Percentiles rank a stretch among this genome's conserved stretches.
Conservation (phyloP, 2,113 vertebrate species). For the Leucosticte australis region DNA sequence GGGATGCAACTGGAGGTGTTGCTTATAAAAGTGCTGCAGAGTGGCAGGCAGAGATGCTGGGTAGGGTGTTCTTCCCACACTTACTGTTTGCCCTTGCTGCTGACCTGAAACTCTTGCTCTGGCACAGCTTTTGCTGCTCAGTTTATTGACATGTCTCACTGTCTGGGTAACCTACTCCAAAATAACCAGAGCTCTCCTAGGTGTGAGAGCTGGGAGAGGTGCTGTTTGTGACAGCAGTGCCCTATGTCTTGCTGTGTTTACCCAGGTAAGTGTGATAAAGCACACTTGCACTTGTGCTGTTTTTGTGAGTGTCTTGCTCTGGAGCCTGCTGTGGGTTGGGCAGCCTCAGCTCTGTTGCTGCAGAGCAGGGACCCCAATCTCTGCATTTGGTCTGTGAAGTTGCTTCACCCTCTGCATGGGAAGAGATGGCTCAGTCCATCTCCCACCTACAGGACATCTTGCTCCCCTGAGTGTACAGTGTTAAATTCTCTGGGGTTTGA, state of each 20-base stretch:
- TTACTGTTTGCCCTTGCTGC: background rate
- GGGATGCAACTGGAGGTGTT: background rate
- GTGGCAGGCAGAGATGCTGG: background rate
- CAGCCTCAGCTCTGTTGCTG: background rate
- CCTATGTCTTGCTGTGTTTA: accelerated
- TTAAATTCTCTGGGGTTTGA: background rate
- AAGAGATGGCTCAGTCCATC: accelerated
- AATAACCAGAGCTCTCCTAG: background rate
- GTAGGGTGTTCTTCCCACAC: background rate
- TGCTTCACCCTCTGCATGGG: background rate
- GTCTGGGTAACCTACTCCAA: background rate
- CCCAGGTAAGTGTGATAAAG: background rate
- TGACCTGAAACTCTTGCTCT: background rate
- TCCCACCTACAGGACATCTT: background rate
- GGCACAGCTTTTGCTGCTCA: background rate
- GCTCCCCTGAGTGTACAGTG: background rate
- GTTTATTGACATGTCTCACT: background rate
- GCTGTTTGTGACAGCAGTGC: background rate
- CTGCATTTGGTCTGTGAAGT: background rate
- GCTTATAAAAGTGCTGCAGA: background rate
- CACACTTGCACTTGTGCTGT: background rate
- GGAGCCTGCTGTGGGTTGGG: background rate
- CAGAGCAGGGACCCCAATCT: background rate
- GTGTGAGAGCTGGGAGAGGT: background rate
- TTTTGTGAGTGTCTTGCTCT: background rate